Percentiles rank a stretch among this genome's conserved stretches.
Evolutionary conservation across 2,888 invertebrate species (phyloP).

Genomic region (Drosophila multiciliata): DNA sequence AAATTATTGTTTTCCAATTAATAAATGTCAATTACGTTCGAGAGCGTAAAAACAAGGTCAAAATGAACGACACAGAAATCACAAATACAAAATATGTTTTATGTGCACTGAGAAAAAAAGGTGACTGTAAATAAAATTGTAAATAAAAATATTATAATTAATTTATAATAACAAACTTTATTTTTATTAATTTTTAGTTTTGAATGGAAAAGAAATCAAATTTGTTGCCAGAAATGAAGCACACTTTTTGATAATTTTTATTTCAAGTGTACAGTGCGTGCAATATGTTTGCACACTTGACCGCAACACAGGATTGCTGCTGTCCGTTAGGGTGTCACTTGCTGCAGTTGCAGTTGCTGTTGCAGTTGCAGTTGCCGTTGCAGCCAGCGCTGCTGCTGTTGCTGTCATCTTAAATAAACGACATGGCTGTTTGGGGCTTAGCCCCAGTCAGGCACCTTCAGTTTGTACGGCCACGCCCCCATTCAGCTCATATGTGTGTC

Average conservation of each 20-base stretch:
- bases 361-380: slow-evolving; percentile 26
- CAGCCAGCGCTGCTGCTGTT: slow-evolving; percentile 32
- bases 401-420: slow-evolving; percentile 79
- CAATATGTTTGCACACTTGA: slow-evolving; percentile 70
- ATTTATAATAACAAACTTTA: background rate
- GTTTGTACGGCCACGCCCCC: slow-evolving; percentile 1
- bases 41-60: slow-evolving; percentile 61
- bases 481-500: slow-evolving; percentile 51
- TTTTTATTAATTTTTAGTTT: background rate
- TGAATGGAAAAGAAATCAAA: background rate
- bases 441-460: slow-evolving; percentile 38
- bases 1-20: slow-evolving; percentile 81
- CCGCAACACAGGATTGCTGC: slow-evolving; percentile 56
- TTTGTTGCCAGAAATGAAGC: background rate
- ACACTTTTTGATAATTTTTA: background rate
- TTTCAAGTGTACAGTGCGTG: slow-evolving; percentile 38
- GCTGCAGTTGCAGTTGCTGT: slow-evolving; percentile 25
- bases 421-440: slow-evolving; percentile 62
- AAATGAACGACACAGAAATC: slow-evolving; percentile 10
- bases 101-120: slow-evolving; percentile 28
- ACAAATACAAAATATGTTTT: slow-evolving; percentile 8
- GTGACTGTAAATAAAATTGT: background rate
- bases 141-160: background rate
- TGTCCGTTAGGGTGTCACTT: slow-evolving; percentile 13
- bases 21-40: slow-evolving; percentile 77